These are phyloP conservation scores for Eurypyga helias DNA, from an alignment of 2,113 vertebrate species.

Conservation along the genomic window DNA sequence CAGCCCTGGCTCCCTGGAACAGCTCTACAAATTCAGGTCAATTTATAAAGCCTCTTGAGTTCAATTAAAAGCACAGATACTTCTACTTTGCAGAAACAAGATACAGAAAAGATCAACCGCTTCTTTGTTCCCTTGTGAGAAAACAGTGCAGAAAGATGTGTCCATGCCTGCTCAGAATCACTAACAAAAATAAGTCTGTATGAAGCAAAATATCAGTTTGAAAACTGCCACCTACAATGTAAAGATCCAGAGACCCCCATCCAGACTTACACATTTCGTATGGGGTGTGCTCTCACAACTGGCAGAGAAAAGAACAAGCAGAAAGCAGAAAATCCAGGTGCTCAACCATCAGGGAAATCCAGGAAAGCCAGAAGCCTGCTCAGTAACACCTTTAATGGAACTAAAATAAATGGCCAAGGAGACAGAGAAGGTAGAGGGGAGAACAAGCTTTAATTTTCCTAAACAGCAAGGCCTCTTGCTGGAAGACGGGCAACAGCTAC, in stretches of 20 bases:
- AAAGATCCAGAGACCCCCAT: neutral
- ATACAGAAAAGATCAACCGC: neutral
- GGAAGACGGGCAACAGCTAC: neutral
- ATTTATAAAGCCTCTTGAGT: constrained; percentile 58
- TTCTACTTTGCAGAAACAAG: constrained; percentile 31
- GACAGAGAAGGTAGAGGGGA: neutral
- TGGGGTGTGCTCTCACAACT: neutral
- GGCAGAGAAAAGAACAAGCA: neutral
- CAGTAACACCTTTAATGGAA: neutral
- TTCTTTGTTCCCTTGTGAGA: constrained; percentile 23
- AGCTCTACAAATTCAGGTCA: constrained; percentile 37
- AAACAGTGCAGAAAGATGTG: neutral
- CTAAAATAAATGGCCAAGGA: neutral
- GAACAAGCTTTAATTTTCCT: neutral
- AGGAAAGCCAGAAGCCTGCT: neutral
- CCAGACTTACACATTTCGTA: neutral
- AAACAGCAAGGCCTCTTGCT: neutral
- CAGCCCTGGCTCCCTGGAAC: constrained; percentile 17
- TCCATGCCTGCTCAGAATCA: constrained; percentile 27
- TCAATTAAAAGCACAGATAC: constrained; percentile 61
- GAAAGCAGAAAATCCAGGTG: neutral
- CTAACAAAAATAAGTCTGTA: neutral
- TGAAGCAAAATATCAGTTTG: neutral
- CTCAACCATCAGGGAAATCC: neutral
- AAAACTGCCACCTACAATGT: neutral